phyloP scores from a whole-genome alignment of 2,888 invertebrate genomes.

The Euplexia lucipara region DNA sequence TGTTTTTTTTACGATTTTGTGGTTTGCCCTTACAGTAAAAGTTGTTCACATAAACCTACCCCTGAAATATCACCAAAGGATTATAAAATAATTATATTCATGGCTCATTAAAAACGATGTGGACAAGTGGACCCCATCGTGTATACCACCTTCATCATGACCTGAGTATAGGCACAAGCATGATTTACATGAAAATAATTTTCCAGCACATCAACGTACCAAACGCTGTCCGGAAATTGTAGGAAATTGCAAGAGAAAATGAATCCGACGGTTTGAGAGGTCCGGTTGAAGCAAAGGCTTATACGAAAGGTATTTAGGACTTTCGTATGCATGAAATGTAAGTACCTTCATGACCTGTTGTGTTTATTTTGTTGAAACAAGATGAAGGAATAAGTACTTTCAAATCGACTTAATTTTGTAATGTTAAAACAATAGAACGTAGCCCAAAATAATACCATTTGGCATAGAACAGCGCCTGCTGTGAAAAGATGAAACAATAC shows the following conservation, averaged over 20 bases:
- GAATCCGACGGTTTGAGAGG: slow-evolving; percentile 87
- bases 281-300: slow-evolving; percentile 72
- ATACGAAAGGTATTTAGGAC: slow-evolving; percentile 65
- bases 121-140: neutral
- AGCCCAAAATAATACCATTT: slow-evolving; percentile 11
- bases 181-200: slow-evolving; percentile 81
- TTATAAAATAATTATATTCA: too few relatives aligned
- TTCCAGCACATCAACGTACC: slow-evolving; percentile 84
- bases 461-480: slow-evolving; percentile 10
- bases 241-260: slow-evolving; percentile 91
- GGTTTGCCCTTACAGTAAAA: too few relatives aligned
- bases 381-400: neutral
- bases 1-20: too few relatives aligned
- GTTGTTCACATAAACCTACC: too few relatives aligned
- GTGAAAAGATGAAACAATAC: slow-evolving; percentile 46
- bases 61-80: too few relatives aligned
- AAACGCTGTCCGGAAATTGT: slow-evolving; percentile 89
- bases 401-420: neutral
- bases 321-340: slow-evolving; percentile 54
- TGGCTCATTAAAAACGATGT: too few relatives aligned
- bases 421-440: neutral
- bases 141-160: slow-evolving; percentile 5
- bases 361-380: slow-evolving; percentile 17
- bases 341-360: slow-evolving; percentile 10
- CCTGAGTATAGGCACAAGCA: slow-evolving; percentile 49